A percentile compares a stretch with the other conserved stretches of the same genome.
Evolutionary conservation across 2,888 invertebrate species (phyloP).

Genomic region (Parnassius mnemosyne): DNA sequence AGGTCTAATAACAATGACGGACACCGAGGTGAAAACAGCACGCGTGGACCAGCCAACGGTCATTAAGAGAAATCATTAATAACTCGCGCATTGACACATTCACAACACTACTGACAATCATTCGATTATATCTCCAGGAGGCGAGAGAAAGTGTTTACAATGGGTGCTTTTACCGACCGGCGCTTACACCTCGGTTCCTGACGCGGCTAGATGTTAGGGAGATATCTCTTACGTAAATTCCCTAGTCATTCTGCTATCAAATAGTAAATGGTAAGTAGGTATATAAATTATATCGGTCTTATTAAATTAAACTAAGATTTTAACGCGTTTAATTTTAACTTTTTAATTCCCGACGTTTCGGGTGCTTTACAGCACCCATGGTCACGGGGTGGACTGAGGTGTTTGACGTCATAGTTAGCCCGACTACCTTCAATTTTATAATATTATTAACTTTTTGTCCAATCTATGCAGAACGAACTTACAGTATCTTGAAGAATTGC

Average conservation of each 20-base stretch:
- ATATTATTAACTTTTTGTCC: too few species aligned
- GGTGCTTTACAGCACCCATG: too few species aligned
- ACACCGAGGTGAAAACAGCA: slow-evolving; percentile 33
- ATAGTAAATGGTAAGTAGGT: background rate
- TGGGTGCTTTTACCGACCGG: slow-evolving; percentile 28
- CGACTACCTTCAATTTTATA: too few species aligned
- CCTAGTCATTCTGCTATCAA: slow-evolving; percentile 1
- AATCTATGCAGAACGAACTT: too few species aligned
- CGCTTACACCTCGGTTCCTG: slow-evolving; percentile 32
- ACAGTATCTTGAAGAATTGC: too few species aligned
- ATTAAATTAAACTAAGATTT: too few species aligned
- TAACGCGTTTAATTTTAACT: too few species aligned
- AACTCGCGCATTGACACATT: slow-evolving; percentile 40
- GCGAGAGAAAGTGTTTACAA: slow-evolving; percentile 47
- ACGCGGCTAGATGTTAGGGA: slow-evolving; percentile 32
- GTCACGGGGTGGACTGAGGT: too few species aligned
- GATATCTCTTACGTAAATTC: slow-evolving; percentile 3
- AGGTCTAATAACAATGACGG: slow-evolving; percentile 43
- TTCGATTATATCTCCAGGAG: slow-evolving; percentile 34
- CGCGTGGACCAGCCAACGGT: slow-evolving; percentile 34
- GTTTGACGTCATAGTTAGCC: too few species aligned
- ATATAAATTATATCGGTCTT: too few species aligned
- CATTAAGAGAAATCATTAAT: slow-evolving; percentile 52
- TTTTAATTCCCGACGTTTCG: too few species aligned
- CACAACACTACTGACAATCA: slow-evolving; percentile 46